Conservation (phyloP, 2,888 invertebrate species). For the Lepetodrilus schrolli region DNA sequence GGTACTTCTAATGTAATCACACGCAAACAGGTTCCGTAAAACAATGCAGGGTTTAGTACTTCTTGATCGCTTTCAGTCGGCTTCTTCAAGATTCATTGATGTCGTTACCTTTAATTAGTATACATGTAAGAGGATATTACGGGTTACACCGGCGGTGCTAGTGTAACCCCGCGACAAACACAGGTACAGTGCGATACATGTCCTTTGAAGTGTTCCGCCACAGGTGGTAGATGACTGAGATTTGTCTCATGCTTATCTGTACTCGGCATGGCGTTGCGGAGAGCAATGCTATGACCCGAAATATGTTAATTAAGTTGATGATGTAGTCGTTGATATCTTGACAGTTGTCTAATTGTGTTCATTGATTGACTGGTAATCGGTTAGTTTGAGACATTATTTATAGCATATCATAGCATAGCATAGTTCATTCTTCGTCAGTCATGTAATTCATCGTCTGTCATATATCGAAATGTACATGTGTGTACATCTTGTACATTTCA, state of each 20-base stretch:
- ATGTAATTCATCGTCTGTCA: no score
- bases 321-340: no score
- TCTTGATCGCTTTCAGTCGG: neutral
- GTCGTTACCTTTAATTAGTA: constrained; percentile 15
- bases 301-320: neutral
- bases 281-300: neutral
- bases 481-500: neutral
- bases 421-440: no score
- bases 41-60: neutral
- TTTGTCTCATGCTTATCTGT: neutral
- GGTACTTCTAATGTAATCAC: no score
- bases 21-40: neutral
- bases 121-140: neutral
- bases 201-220: constrained; percentile 10
- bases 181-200: neutral
- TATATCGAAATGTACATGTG: neutral
- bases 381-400: no score
- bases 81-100: neutral
- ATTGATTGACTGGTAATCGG: no score
- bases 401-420: no score
- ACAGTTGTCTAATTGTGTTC: no score
- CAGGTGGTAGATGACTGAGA: neutral
- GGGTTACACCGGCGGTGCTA: neutral
- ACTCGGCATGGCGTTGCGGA: neutral
- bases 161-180: neutral